These are phyloP conservation scores for Mesitornis unicolor DNA, from an alignment of 2,113 vertebrate genomes.

Conservation along the genomic window DNA sequence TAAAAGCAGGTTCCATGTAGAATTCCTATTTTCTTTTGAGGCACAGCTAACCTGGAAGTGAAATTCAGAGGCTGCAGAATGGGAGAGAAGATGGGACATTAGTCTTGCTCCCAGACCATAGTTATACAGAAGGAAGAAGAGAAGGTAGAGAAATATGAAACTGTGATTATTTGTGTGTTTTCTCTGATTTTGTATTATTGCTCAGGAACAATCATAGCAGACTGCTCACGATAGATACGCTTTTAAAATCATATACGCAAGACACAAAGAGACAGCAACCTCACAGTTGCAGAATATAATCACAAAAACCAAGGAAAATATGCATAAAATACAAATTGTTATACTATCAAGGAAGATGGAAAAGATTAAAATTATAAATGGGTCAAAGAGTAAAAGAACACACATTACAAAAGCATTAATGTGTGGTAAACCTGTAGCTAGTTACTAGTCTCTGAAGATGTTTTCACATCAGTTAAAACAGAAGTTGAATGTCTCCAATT, in stretches of 20 bases:
- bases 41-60: not conserved
- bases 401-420: not conserved
- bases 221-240: not conserved
- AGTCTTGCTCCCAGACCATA: not conserved
- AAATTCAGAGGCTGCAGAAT: not conserved
- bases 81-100: not conserved
- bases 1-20: not conserved
- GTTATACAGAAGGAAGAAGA: not conserved
- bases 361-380: not conserved
- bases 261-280: not conserved
- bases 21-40: not conserved
- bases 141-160: not conserved
- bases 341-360: not conserved
- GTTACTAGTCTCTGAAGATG: not conserved
- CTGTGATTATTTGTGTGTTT: not conserved
- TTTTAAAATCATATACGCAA: not conserved
- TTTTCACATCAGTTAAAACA: not conserved
- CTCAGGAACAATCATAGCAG: not conserved
- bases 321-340: not conserved
- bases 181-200: not conserved
- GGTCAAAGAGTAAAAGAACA: not conserved
- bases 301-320: not conserved
- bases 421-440: not conserved
- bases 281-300: not conserved
- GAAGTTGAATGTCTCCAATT: not conserved